Base-by-base conservation (phyloP, 1,140 invertebrate species). In the Caerostris darwini region DNA sequence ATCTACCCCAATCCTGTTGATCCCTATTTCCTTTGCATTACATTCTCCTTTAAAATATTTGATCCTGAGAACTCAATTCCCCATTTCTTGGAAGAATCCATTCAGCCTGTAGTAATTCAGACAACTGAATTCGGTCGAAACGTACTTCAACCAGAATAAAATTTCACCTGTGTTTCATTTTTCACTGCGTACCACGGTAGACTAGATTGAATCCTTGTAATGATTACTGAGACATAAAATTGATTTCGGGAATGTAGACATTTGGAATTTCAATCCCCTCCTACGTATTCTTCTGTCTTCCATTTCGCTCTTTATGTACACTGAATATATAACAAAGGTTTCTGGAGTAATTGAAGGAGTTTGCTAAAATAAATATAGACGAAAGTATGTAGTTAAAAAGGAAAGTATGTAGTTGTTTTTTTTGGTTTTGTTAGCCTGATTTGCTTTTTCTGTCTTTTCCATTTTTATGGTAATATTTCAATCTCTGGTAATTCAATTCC, bases 141-240 rank as follows among this genome's bases (percentile, higher is more conserved):
- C 50, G 34, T 8, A 77, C 50, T 5, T 12, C 34, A 50, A 8
- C 34, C 12, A 5, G 14, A 67, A 77, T 3, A 34, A 77, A 77
- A 34, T 34, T 34, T 34, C 34, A 50, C 34, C 10, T 50, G 71
- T 77, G 14, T 77, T 77, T 77, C 71, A 53, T 77, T 77, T 77
- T 77, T 77, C 71, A 77, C 10, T 77, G 71, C 10, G 3, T 10
- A 77, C 71, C 53, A 53, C 53, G 71, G 53, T 50, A 77, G 71
- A 77, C 50, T 50, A 50, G 67, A 77, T 77, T 53, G 71, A 50
- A 77, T 50, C 34, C 14, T 77, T 77, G 71, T 77, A 77, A 77
- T 77, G 71, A 77, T 77, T 77, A 77, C 71, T 77, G 71, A 77
- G 53, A 77, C 71, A 77, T 77, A 77, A 77, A 77, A 77, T 77